These are phyloP conservation scores for Slavum lentiscoides DNA, from an alignment of 2,888 invertebrate genomes.

Conservation along the genomic window DNA sequence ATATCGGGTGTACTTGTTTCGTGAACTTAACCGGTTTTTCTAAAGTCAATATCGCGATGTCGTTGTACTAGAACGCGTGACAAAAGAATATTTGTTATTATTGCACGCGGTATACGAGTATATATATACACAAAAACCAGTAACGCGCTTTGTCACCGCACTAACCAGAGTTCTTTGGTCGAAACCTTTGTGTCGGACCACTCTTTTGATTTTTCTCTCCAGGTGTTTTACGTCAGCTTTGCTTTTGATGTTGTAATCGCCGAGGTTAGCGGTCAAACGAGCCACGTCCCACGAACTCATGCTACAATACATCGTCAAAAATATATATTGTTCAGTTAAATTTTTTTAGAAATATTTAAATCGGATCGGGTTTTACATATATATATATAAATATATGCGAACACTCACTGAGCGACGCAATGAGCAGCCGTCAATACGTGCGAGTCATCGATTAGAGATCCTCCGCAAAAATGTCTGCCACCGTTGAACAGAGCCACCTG, in stretches of 20 bases:
- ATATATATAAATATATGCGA: neutral
- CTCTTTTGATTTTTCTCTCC: constrained; percentile 77
- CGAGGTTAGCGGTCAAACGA: constrained; percentile 76
- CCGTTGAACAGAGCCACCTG: constrained; percentile 77
- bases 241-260: constrained; percentile 80
- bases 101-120: no score
- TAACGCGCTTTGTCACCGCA: neutral
- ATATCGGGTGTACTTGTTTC: constrained; percentile 75
- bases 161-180: constrained; percentile 78
- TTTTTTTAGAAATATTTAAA: neutral
- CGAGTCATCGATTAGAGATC: constrained; percentile 76
- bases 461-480: constrained; percentile 86
- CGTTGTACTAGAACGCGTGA: constrained; percentile 69
- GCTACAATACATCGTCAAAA: constrained; percentile 62
- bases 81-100: neutral
- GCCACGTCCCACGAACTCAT: constrained; percentile 90
- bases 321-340: constrained; percentile 12
- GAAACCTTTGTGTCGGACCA: constrained; percentile 83
- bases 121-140: neutral
- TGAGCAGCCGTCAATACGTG: constrained; percentile 86
- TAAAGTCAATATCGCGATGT: constrained; percentile 78
- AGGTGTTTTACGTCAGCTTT: constrained; percentile 75
- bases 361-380: neutral
- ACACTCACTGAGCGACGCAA: constrained; percentile 82
- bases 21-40: constrained; percentile 76